Base-by-base conservation (phyloP, 2,113 vertebrate species). In the Corapipo altera region DNA sequence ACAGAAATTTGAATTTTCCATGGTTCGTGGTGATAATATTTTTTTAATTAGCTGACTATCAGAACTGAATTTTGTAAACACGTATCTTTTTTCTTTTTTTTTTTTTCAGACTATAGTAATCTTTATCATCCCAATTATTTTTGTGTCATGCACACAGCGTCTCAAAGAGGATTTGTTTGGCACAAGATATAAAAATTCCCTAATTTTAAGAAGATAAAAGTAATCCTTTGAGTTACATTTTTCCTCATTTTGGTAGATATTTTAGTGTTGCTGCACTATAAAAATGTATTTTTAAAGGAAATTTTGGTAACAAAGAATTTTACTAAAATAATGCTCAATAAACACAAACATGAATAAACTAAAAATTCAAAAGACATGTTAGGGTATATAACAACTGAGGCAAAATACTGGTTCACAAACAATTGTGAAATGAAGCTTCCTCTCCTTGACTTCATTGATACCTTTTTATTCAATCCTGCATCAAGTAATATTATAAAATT, bases 151-250 rank as follows among this genome's bases (percentile, higher is more conserved):
- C 37, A 92, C 37, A 54, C 33, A 21, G 3, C 61, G n/a, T 71
- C 84, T 78, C 46, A 91, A 87, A 85, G 51, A 88, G 46, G n/a
- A 93, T 85, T 76, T 82, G 32, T 82, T 43, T 96, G 82, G 85
- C 61, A 81, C 9, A 84, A 94, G 88, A 89, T 64, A 35, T 75
- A 89, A 94, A 93, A 64, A 76, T 65, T 84, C 73, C 39, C 43
- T 32, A 27, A 55, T 88, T 91, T 92, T 58, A 85, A 88, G 51
- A 83, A 74, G 82, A 91, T 70, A 92, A 62, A 94, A 84, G 35
- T 58, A 85, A 82, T 59, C 52, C 6, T 49, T 69, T 49, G 23
- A 72, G 26, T 37, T 92, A 64, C 32, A 58, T 52, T 89, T 76
- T 91, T 41, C 39, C 23, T 72, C 23, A 65, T 89, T 92, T 93